Percentiles rank a stretch among this genome's conserved stretches.
phyloP scores from a whole-genome alignment of 2,888 invertebrate genomes.

The Lithophane semibrunnea region DNA sequence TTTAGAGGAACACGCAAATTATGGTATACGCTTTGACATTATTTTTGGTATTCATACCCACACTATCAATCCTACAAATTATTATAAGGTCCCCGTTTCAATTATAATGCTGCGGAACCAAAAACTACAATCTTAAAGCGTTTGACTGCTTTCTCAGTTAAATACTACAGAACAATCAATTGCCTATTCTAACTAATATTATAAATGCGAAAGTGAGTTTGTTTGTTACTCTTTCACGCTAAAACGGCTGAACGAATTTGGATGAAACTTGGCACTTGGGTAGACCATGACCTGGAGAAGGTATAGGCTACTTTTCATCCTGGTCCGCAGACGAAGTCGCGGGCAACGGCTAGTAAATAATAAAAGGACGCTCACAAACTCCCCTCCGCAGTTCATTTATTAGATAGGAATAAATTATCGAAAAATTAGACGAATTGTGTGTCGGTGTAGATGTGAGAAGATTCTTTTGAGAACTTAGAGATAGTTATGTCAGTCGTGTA shows the following conservation, averaged over 20 bases:
- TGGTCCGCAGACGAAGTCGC: too few relatives aligned
- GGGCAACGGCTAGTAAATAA: not conserved
- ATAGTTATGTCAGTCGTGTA: slow-evolving; percentile 57
- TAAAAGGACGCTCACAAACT: slow-evolving; percentile 3
- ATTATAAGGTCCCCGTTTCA: not conserved
- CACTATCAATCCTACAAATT: not conserved
- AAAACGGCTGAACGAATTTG: too few relatives aligned
- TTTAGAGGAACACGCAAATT: too few relatives aligned
- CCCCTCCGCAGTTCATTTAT: slow-evolving; percentile 36
- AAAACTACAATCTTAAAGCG: not conserved
- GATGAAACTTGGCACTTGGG: too few relatives aligned
- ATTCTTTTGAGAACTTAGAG: slow-evolving; percentile 58
- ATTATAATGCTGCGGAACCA: not conserved
- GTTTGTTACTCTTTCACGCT: too few relatives aligned
- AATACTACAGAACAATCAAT: slow-evolving; percentile 15
- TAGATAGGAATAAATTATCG: slow-evolving; percentile 75
- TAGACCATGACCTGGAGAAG: too few relatives aligned
- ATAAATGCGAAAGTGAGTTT: too few relatives aligned
- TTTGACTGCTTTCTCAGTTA: not conserved
- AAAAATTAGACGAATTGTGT: slow-evolving; percentile 72
- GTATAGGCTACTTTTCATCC: too few relatives aligned
- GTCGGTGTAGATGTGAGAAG: slow-evolving; percentile 66
- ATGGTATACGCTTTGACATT: not conserved
- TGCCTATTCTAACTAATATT: not conserved
- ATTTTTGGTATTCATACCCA: not conserved